These are phyloP conservation scores for Papilio polytes DNA, from an alignment of 1,140 invertebrate genomes.

Conservation along the genomic window DNA sequence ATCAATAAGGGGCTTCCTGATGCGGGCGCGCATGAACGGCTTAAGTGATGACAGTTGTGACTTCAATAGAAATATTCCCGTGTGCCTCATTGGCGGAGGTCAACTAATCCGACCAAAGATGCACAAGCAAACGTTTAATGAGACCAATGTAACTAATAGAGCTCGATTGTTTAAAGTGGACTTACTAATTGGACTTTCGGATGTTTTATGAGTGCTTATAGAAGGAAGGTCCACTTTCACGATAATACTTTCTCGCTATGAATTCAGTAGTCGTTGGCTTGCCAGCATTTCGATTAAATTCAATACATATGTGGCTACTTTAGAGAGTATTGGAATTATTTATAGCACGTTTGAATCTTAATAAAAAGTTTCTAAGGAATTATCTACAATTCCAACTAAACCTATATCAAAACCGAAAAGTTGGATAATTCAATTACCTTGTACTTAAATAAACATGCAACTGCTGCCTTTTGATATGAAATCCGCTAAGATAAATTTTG, in stretches of 20 bases:
- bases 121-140: slow-evolving; percentile 63
- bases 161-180: slow-evolving; percentile 65
- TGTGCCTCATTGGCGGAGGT: slow-evolving; percentile 70
- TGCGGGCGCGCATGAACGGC: slow-evolving; percentile 71
- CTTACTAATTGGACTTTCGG: slow-evolving; percentile 30
- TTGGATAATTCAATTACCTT: too few relatives aligned
- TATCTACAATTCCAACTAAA: neutral
- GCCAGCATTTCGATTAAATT: slow-evolving; percentile 29
- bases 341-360: slow-evolving; percentile 28
- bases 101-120: slow-evolving; percentile 72
- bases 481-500: neutral
- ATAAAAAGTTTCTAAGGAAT: slow-evolving; percentile 12
- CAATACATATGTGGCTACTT: slow-evolving; percentile 42
- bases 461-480: neutral
- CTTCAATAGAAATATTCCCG: slow-evolving; percentile 72
- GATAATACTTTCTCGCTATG: slow-evolving; percentile 31
- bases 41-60: slow-evolving; percentile 77
- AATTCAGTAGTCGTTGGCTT: slow-evolving; percentile 28
- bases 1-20: slow-evolving; percentile 79
- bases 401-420: too few relatives aligned
- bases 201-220: slow-evolving; percentile 21
- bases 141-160: slow-evolving; percentile 75
- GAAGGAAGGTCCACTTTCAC: slow-evolving; percentile 12
- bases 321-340: slow-evolving; percentile 38
- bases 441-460: neutral